Conservation (phyloP, 2,113 vertebrate species). For the Polypterus bichir region DNA sequence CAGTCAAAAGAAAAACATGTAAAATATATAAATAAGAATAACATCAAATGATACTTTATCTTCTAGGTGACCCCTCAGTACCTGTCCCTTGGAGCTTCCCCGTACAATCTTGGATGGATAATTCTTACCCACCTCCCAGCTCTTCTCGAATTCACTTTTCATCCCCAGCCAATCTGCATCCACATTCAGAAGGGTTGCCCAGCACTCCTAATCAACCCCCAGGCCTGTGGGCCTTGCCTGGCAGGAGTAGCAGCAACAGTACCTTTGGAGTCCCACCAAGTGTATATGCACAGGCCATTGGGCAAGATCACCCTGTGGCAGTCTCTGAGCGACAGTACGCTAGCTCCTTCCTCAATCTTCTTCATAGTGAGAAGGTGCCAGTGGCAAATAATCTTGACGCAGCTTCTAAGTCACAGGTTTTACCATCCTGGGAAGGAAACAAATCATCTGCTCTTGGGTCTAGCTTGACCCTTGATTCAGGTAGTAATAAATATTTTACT, state of each 20-base stretch:
- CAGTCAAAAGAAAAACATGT: too few species aligned
- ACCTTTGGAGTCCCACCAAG: constrained; percentile 17
- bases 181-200: constrained; percentile 20
- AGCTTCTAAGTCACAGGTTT: constrained; percentile 46
- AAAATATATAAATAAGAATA: too few species aligned
- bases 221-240: constrained; percentile 42
- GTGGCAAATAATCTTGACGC: constrained; percentile 39
- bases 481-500: constrained; percentile 22
- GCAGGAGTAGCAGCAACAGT: constrained; percentile 14
- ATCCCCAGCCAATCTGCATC: constrained; percentile 4
- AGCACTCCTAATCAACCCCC: constrained; percentile 21
- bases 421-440: constrained; percentile 30
- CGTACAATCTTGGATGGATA: constrained; percentile 36
- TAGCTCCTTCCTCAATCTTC: constrained; percentile 59
- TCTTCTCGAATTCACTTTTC: constrained; percentile 18
- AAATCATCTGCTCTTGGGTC: constrained; percentile 39
- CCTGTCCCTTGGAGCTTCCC: constrained; percentile 44
- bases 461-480: constrained; percentile 39
- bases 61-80: constrained; percentile 30
- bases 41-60: neutral
- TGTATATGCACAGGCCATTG: constrained; percentile 14
- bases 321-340: constrained; percentile 49
- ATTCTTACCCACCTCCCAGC: constrained; percentile 26
- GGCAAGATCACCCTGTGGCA: constrained; percentile 14
- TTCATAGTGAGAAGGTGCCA: constrained; percentile 58